Evolutionary conservation across 2,113 vertebrate species (phyloP).

Genomic region (Taurulus bubalis): DNA sequence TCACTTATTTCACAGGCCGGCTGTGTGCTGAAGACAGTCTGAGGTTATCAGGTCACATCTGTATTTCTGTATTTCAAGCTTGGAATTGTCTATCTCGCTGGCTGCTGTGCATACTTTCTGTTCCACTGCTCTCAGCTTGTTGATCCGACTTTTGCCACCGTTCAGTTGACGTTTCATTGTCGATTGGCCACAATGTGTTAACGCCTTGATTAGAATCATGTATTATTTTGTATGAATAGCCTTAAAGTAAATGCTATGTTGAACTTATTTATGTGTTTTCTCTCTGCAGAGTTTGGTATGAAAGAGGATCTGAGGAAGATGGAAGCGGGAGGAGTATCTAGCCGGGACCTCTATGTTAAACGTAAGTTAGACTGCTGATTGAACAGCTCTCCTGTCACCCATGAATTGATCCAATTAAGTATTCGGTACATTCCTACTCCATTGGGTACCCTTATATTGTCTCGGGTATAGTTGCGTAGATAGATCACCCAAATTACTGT

Average conservation of each 20-base stretch:
- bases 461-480: neutral
- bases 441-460: neutral
- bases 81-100: neutral
- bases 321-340: conserved; percentile 92
- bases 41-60: neutral
- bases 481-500: neutral
- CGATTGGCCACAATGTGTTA: neutral
- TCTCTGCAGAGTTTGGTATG: conserved; percentile 92
- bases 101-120: neutral
- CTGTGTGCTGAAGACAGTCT: neutral
- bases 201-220: neutral
- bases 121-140: neutral
- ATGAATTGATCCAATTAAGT: neutral
- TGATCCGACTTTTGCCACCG: neutral
- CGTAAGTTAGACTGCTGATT: conserved; percentile 83
- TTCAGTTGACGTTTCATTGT: neutral
- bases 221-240: neutral
- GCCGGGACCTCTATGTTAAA: conserved; percentile 95
- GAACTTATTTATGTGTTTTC: conserved; percentile 14
- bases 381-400: neutral
- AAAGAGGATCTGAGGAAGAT: conserved; percentile 92
- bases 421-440: neutral
- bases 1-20: neutral
- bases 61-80: neutral
- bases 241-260: neutral